These are phyloP conservation scores for Tricholauxania praeusta DNA, from an alignment of 2,888 invertebrate species.

Conservation along the genomic window DNA sequence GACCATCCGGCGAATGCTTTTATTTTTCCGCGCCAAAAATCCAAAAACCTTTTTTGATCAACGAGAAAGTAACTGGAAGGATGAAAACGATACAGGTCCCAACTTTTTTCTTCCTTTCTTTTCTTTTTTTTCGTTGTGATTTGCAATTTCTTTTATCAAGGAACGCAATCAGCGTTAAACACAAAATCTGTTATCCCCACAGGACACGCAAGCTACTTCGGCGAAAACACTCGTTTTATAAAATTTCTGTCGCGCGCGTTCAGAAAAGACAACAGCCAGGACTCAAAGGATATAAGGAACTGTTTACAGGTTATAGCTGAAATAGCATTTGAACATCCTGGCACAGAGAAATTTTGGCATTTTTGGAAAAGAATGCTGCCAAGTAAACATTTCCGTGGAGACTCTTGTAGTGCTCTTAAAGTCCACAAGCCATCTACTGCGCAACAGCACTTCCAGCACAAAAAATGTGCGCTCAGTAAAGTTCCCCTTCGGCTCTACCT, in stretches of 20 bases:
- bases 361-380: slow-evolving; percentile 25
- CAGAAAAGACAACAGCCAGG: slow-evolving; percentile 22
- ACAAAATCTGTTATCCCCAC: not conserved
- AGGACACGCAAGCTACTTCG: slow-evolving; percentile 5
- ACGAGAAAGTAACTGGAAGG: too few relatives aligned
- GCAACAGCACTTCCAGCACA: slow-evolving; percentile 39
- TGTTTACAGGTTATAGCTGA: slow-evolving; percentile 39
- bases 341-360: not conserved
- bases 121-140: slow-evolving; percentile 1
- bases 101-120: too few relatives aligned
- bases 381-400: slow-evolving; percentile 12
- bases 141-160: slow-evolving; percentile 1
- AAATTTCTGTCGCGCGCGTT: not conserved
- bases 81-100: too few relatives aligned
- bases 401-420: slow-evolving; percentile 13
- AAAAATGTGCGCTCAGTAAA: not conserved
- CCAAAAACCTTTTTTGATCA: too few relatives aligned
- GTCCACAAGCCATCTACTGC: slow-evolving; percentile 27
- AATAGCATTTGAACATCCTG: not conserved
- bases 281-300: slow-evolving; percentile 51
- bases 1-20: too few relatives aligned
- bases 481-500: too few relatives aligned
- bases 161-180: slow-evolving; percentile 18
- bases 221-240: not conserved
- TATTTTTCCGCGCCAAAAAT: too few relatives aligned